These are phyloP conservation scores for Coreius guichenoti DNA, from an alignment of 2,797 vertebrate genomes.

Conservation along the genomic window DNA sequence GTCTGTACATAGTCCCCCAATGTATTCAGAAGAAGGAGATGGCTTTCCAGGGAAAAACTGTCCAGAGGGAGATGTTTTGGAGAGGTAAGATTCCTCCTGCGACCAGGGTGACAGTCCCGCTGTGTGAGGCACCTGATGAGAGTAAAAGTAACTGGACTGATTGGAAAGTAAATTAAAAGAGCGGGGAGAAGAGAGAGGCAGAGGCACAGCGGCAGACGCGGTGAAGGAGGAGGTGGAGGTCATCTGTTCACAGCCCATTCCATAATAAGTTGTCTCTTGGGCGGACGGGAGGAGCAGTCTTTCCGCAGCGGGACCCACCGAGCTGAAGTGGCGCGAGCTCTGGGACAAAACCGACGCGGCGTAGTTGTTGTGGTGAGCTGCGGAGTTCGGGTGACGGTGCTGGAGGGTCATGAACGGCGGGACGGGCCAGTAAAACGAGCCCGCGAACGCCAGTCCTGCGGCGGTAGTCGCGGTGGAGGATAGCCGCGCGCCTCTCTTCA, in stretches of 20 bases:
- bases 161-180: slow-evolving; percentile 77
- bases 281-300: slow-evolving; percentile 70
- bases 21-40: slow-evolving; percentile 66
- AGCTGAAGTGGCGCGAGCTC: slow-evolving; percentile 61
- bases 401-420: slow-evolving; percentile 73
- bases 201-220: slow-evolving; percentile 68
- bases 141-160: slow-evolving; percentile 78
- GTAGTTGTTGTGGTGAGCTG: slow-evolving; percentile 67
- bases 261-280: slow-evolving; percentile 73
- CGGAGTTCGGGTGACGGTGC: slow-evolving; percentile 65
- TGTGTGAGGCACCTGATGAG: slow-evolving; percentile 72
- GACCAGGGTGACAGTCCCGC: slow-evolving; percentile 63
- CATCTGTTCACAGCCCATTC: slow-evolving; percentile 69
- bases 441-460: slow-evolving; percentile 70
- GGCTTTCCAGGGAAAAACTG: slow-evolving; percentile 63
- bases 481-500: slow-evolving; percentile 71
- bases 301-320: slow-evolving; percentile 61
- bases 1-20: slow-evolving; percentile 65
- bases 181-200: slow-evolving; percentile 72
- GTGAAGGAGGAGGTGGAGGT: slow-evolving; percentile 62
- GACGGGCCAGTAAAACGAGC: slow-evolving; percentile 82
- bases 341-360: slow-evolving; percentile 71
- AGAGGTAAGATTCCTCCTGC: slow-evolving; percentile 64
- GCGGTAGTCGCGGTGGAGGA: slow-evolving; percentile 64
- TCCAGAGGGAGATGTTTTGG: slow-evolving; percentile 63